Evolutionary conservation across 2,888 invertebrate species (phyloP), one percentile per base, ranked within the genome.

Genomic region (Portevinia maculata): DNA sequence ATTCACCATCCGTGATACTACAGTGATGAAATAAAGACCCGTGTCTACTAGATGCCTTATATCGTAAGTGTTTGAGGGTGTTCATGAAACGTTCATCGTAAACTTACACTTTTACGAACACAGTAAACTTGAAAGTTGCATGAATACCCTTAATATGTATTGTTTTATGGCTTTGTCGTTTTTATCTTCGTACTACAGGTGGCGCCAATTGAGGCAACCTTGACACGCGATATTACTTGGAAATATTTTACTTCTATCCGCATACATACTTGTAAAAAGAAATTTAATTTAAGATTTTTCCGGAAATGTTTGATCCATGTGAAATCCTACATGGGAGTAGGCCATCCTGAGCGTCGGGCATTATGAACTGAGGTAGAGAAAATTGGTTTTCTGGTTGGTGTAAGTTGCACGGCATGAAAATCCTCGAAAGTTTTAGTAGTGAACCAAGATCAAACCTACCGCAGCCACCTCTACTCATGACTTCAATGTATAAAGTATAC

Each of bases 191-290:
- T 46, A 41, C 55, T 32, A 65, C 50, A 64, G 52, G 62, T 71
- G 78, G 59, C 71, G 64, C 59, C 64, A 65, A 65, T 59, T 57
- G 15, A 11, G 65, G 34, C 57, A 78, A 78, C 78, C 78, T 78
- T 78, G 78, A 71, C 78, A 78, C 57, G 78, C 70, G 70, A 70
- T 55, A 75, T 11, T 41, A 62, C 30, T 60, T 69, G 53, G 5
- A 62, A 69, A 69, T 37, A 30, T 46, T 57, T 37, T 15, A 21
- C 37, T 17, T 17, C 4, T 5, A 9, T 4, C 2, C 41, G 8
- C 7, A 17, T 41, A 41, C n/a, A 24, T 5, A 37, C 37, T 8
- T 28, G 39, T 39, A 30, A 28, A 32, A 24, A 32, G 21, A 44
- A 44, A 67, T 53, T 67, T 53, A 67, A 53, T 34, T 44, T 44